Base-by-base conservation (phyloP, 2,113 vertebrate genomes). In the Ancistrus triradiatus region DNA sequence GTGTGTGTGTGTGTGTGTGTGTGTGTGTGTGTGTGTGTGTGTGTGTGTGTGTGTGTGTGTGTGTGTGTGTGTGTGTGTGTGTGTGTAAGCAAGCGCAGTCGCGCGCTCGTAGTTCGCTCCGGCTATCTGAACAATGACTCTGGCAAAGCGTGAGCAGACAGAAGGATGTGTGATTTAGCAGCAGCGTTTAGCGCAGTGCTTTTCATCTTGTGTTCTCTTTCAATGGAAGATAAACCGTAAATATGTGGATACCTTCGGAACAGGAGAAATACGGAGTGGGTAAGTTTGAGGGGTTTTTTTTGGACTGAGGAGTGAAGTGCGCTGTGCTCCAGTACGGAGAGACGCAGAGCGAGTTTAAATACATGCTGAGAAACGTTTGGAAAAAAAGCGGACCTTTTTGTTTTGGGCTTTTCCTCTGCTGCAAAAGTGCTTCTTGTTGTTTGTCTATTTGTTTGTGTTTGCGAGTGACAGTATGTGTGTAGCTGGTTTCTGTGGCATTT, bases 241-340 rank as follows among this genome's bases (percentile, higher is more conserved):
- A 81, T 81, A 98, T 98, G 95, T 97, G 95, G 95, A 92, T 95
- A 82, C 95, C 95, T 49, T 95, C 95, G 43, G 95, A 98, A 60
- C 88, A 95, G 75, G 95, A 96, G 77, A 98, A 98, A 90, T 98
- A 95, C 90, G 95, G 95, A 80, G 94, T 95, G 81, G 94, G 95
- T 98, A 87, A 95, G 95, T 94, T 85, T 72, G 46, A 3, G 21
- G 21, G 17, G 11, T 9, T 47, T 14, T 31, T 10, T 53, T 53
- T 7, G 3, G 2, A n/a, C 24, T 3, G 11, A 7, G 2, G 48
- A n/a, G 48, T 50, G 13, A 14, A 27, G 38, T n/a, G 38, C 37
- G 37, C 37, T 22, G 21, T 3, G 22, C 10, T 22, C 13, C 13
- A 3, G 19, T 11, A 4, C 38, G 24, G 4, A 4, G 27, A 28